A percentile compares a stretch with the other conserved stretches of the same genome.
Conservation (phyloP, 2,797 vertebrate species). For the Anas bahamensis region DNA sequence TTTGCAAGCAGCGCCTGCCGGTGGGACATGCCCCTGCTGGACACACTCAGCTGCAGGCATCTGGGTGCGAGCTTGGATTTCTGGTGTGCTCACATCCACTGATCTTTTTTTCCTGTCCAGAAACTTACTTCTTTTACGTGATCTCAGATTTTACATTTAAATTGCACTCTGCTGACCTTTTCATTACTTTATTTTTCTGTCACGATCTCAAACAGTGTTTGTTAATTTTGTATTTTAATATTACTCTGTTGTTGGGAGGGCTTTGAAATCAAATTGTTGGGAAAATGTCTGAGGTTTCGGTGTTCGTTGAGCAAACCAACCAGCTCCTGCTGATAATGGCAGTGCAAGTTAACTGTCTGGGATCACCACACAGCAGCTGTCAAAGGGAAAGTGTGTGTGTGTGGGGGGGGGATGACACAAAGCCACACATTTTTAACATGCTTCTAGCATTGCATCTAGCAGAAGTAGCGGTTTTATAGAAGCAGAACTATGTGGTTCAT, state of each 20-base stretch:
- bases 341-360: neutral
- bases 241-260: neutral
- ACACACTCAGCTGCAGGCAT: neutral
- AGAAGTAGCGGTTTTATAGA: constrained; percentile 42
- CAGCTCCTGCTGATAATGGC: neutral
- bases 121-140: neutral
- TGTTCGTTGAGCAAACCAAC: neutral
- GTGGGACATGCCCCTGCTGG: neutral
- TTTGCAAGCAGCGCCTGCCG: neutral
- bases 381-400: neutral
- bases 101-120: neutral
- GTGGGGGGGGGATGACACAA: neutral
- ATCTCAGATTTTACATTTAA: neutral
- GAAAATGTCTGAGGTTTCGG: neutral
- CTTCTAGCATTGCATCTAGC: neutral
- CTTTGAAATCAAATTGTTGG: neutral
- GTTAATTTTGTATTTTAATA: neutral
- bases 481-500: constrained; percentile 36
- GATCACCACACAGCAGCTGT: constrained; percentile 33
- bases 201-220: neutral
- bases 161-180: neutral
- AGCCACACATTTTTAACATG: neutral
- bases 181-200: neutral
- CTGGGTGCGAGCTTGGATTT: neutral
- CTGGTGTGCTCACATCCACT: neutral